Percentiles rank a stretch among this genome's conserved stretches.
Conservation (phyloP, 2,888 invertebrate genomes). For the Taenaris catops region DNA sequence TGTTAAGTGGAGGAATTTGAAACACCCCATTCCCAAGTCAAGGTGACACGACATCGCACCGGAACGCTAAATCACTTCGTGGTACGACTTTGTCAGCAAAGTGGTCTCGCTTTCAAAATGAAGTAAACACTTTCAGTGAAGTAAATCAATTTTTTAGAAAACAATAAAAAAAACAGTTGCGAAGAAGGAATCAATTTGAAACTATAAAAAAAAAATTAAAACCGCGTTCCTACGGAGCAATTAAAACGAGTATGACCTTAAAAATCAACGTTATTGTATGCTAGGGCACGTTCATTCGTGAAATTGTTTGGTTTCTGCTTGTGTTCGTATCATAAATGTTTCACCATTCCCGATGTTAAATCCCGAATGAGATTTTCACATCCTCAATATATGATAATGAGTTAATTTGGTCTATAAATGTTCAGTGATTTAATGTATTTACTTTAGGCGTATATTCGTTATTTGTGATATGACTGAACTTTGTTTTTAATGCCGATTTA, state of each 20-base stretch:
- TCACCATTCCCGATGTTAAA: conserved; percentile 48
- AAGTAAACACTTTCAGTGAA: neutral
- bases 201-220: conserved; percentile 16
- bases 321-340: conserved; percentile 55
- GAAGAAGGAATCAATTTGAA: conserved; percentile 17
- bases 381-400: too few species aligned
- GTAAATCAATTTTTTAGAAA: neutral
- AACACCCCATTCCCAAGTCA: too few species aligned
- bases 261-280: conserved; percentile 37
- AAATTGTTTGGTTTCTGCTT: conserved; percentile 51
- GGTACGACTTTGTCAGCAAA: too few species aligned
- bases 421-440: too few species aligned
- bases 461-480: too few species aligned
- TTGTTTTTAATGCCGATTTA: too few species aligned
- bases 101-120: neutral
- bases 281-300: conserved; percentile 44
- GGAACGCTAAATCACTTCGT: too few species aligned
- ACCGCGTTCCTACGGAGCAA: conserved; percentile 26
- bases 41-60: too few species aligned
- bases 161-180: neutral
- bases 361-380: conserved; percentile 64
- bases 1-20: too few species aligned
- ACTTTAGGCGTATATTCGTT: too few species aligned
- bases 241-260: conserved; percentile 31
- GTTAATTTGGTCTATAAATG: too few species aligned